Conservation (phyloP, 1,140 invertebrate genomes). For the Aphis gossypii region DNA sequence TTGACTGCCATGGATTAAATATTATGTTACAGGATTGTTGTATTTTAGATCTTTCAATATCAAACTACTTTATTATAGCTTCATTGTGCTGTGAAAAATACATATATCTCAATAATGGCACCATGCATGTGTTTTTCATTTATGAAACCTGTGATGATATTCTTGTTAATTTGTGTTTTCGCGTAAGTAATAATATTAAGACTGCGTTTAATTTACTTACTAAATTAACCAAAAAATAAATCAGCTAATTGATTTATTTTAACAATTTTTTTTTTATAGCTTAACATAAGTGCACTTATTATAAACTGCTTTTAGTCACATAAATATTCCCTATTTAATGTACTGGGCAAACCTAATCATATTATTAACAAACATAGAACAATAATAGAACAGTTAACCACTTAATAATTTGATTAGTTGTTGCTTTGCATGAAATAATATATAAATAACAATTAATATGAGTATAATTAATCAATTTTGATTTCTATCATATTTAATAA, state of each 20-base stretch:
- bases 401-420: background rate
- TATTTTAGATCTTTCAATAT: conserved; percentile 33
- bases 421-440: conserved; percentile 24
- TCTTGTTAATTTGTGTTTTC: conserved; percentile 40
- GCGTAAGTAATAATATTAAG: conserved; percentile 50
- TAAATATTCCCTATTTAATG: background rate
- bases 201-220: background rate
- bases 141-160: conserved; percentile 36
- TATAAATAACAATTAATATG: background rate
- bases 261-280: background rate
- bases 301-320: background rate
- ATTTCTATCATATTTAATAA: background rate
- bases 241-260: background rate
- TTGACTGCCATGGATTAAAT: conserved; percentile 31
- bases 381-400: background rate
- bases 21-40: conserved; percentile 49
- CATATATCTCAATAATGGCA: conserved; percentile 43
- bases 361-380: background rate
- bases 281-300: background rate
- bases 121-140: conserved; percentile 38
- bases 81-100: conserved; percentile 43
- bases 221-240: background rate
- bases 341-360: background rate
- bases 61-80: conserved; percentile 6
- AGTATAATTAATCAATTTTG: background rate